Evolutionary conservation across 2,113 vertebrate genomes (phyloP), one percentile per base, ranked within the genome.

Genomic region (Sander lucioperca): DNA sequence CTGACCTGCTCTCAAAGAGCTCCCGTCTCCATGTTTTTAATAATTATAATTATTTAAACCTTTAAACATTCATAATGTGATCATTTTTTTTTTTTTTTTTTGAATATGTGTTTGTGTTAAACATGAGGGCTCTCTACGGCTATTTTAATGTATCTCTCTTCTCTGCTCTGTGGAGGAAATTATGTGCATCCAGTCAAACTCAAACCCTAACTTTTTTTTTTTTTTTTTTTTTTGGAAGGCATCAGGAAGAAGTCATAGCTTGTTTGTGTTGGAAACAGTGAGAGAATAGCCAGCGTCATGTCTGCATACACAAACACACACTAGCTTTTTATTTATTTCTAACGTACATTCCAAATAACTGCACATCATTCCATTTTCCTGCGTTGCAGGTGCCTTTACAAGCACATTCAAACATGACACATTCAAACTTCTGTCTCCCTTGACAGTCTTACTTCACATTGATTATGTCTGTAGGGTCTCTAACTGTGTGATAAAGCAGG

Each of bases 1-100:
- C 92, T 80, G 83, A 93, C 89, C 90, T 91, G 94, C 95, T 96
- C 94, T 97, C 93, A 95, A 96, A 97, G 96, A 94, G 95, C 94
- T 87, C 76, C 90, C 83, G 81, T 94, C 89, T 94, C 86, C 88
- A 84, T 91, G 80, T 89, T 93, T 91, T 93, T 91, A 90, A 94
- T 86, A 89, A 80, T 94, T 94, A 71, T 83, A 72, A 88, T 94
- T 94, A 95, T 96, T 96, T 95, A 96, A 96, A 92, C 90, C 88
- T 93, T 94, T 91, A 91, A 94, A 92, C 91, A 92, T 93, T 94
- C 93, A 90, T 92, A 89, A 93, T 94, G 90, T 94, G 93, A 91
- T 77, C 82, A 82, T 85, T 80, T 56, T 74, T 83, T 71, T 81
- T 43, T 65, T 33, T 33, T 58, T 74, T 83, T 71, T 81, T 43